Evolutionary conservation across 1,140 invertebrate genomes (phyloP).

Genomic region (Ruditapes philippinarum): DNA sequence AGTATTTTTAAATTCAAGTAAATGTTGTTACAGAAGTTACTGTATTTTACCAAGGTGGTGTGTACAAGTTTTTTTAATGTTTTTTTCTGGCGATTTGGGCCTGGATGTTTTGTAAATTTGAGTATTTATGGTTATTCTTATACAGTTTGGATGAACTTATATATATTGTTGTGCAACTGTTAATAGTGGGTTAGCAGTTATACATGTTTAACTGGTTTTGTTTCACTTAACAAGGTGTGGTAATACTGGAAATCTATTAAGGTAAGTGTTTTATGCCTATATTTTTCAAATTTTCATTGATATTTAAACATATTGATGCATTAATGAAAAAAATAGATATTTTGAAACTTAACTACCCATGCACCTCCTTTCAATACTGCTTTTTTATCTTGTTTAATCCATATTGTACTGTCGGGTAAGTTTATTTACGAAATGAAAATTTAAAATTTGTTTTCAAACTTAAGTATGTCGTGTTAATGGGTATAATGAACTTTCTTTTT

Average conservation of each 20-base stretch:
- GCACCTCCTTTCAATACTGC: conserved; percentile 18
- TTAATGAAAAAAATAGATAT: background rate
- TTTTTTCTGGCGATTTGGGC: background rate
- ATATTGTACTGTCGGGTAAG: conserved; percentile 37
- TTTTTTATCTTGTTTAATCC: conserved; percentile 22
- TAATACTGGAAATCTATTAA: background rate
- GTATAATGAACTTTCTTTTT: too few relatives aligned
- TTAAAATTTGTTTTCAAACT: conserved; percentile 33
- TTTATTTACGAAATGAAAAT: conserved; percentile 44
- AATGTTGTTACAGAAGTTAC: background rate
- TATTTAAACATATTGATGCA: too few relatives aligned
- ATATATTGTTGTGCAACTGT: too few relatives aligned
- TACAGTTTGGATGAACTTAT: too few relatives aligned
- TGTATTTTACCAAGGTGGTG: background rate
- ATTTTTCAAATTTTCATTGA: too few relatives aligned
- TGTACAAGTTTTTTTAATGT: background rate
- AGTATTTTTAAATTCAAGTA: background rate
- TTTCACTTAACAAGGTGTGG: background rate
- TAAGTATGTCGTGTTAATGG: conserved; percentile 8
- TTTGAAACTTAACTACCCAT: background rate
- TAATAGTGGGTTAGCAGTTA: too few relatives aligned
- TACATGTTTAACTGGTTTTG: too few relatives aligned
- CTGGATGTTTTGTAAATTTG: background rate
- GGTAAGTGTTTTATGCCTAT: background rate
- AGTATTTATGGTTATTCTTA: background rate